Conservation (phyloP, 1,140 invertebrate species). For the Pararge aegeria region DNA sequence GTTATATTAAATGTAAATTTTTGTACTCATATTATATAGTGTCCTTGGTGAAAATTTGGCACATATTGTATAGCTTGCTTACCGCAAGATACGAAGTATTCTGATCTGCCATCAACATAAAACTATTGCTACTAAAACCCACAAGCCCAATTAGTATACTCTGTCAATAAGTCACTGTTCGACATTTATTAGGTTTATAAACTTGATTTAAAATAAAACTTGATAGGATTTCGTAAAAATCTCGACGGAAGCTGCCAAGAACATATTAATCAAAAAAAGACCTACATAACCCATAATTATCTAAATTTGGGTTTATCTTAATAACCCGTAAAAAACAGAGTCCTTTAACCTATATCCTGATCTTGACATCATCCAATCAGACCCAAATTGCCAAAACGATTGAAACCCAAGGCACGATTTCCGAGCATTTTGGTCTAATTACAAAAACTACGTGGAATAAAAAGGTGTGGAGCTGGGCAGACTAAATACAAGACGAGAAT, state of each 20-base stretch:
- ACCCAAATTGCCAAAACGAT: constrained; percentile 51
- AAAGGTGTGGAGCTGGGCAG: constrained; percentile 1
- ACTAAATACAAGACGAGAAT: neutral
- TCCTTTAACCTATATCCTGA: constrained; percentile 38
- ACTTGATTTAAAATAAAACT: neutral
- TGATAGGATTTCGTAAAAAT: neutral
- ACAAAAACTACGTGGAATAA: constrained; percentile 35
- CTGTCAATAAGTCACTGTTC: too few relatives aligned
- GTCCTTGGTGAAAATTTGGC: too few relatives aligned
- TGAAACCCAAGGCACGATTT: constrained; percentile 18
- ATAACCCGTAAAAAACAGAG: constrained; percentile 31
- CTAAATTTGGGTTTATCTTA: constrained; percentile 19
- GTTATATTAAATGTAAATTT: too few relatives aligned
- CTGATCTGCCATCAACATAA: too few relatives aligned
- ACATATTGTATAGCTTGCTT: too few relatives aligned
- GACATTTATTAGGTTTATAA: too few relatives aligned
- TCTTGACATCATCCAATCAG: constrained; percentile 53
- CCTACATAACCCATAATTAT: constrained; percentile 16
- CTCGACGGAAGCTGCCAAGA: constrained; percentile 23
- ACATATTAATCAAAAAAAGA: constrained; percentile 27
- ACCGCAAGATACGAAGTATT: too few relatives aligned
- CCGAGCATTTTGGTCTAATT: constrained; percentile 41
- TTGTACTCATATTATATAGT: too few relatives aligned
- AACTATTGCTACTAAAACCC: too few relatives aligned
- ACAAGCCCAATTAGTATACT: too few relatives aligned